Evolutionary conservation across 2,888 invertebrate species (phyloP), one percentile per base, ranked within the genome.

Genomic region (Drosophila tanythrix): DNA sequence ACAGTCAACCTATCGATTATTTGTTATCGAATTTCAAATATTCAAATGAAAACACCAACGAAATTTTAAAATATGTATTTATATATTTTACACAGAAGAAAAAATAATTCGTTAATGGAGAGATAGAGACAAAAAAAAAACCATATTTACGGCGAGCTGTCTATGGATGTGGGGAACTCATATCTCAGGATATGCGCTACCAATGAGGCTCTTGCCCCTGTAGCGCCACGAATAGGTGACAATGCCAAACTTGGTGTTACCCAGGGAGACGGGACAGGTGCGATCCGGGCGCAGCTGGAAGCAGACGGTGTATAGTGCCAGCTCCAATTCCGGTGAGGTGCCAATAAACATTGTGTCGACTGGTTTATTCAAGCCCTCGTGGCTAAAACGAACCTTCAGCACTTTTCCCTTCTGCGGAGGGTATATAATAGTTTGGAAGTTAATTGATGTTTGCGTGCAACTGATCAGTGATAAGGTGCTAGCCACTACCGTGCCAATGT

Each of bases 311-410:
- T 98, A 98, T 3, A 98, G 92, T 0, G 98, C 97, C 93, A 99
- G 95, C 93, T 99, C 98, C 77, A 98, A 94, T 93, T 98, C 98
- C 0, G 98, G 98, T 61, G 97, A 97, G 2, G 97, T 97, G 31
- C 97, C 97, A 72, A 97, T 94, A 87, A 97, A 97, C 94, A 97
- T 94, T 0, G 95, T 94, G 60, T 96, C 96, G 0, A 96, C 96
- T 0, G 97, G 97, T 90, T 97, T 97, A 76, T 95, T 95, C 2
- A 95, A 93, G 1, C 95, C 95, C 88, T 95, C 95, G 92, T 96
- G 96, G 63, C 94, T 95, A 74, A 96, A 95, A 76, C 96, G 96
- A 50, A 95, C 92, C 91, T 97, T 97, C 35, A 97, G 59, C 25
- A 97, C 95, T 5, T 95, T 94, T 43, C 96, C 97, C 95, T 97